Evolutionary conservation across 2,888 invertebrate species (phyloP).

Genomic region (Drosophila multiciliata): DNA sequence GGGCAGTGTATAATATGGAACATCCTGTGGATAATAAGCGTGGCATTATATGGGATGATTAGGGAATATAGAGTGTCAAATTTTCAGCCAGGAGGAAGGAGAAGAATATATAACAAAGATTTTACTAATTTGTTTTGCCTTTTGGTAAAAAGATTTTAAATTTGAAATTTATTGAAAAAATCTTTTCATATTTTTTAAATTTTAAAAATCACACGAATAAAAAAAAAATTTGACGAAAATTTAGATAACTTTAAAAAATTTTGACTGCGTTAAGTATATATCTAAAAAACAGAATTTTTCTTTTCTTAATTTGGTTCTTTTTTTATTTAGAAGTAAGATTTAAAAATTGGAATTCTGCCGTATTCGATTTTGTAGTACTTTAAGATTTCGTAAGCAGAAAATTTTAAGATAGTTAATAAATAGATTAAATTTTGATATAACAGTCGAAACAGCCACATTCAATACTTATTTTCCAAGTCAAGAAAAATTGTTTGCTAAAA

Average conservation of each 20-base stretch:
- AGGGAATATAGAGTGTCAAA: neutral
- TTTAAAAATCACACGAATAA: too few species aligned
- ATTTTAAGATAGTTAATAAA: too few species aligned
- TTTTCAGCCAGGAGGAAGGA: neutral
- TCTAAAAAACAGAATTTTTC: too few species aligned
- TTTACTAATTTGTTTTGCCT: neutral
- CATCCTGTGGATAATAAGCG: constrained; percentile 86
- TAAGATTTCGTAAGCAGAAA: too few species aligned
- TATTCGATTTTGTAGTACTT: neutral
- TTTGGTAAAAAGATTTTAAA: too few species aligned
- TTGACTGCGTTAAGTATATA: too few species aligned
- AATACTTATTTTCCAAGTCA: neutral
- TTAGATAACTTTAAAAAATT: too few species aligned
- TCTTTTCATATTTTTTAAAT: too few species aligned
- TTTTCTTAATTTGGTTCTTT: neutral
- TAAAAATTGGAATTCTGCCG: neutral
- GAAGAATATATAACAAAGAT: neutral
- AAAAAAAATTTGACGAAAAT: too few species aligned
- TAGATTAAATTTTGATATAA: too few species aligned
- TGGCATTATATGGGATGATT: neutral
- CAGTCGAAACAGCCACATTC: too few species aligned
- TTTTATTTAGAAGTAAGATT: neutral
- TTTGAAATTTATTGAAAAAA: too few species aligned
- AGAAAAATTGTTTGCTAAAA: neutral
- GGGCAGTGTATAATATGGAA: constrained; percentile 90